Evolutionary conservation across 2,888 invertebrate genomes (phyloP), one percentile per base, ranked within the genome.

Genomic region (Noctua comes): DNA sequence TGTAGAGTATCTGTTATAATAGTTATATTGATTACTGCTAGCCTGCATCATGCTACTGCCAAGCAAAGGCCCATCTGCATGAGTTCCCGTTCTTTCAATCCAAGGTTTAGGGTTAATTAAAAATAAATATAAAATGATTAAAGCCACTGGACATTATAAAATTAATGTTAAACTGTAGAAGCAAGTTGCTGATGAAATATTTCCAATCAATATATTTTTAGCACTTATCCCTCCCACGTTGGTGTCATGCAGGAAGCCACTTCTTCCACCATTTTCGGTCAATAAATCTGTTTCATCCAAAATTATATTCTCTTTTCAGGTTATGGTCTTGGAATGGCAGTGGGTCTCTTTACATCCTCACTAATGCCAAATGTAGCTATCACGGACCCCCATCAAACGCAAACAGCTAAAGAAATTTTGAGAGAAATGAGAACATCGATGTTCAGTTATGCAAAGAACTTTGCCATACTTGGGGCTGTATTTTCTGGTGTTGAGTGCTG

Each of bases 291-390:
- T 21, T n/a, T 27, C 21, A 71, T 11, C 1, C 16, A 71, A 31
- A 18, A 24, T 4, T 43, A 43, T 36, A 13, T 57, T 68, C 11
- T 62, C 16, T 70, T 90, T 91, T 76, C 92, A 99, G 99, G 99
- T 69, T 99, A 98, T 96, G 99, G 98, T 62, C 97, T 99, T 85
- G 99, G 99, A 73, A 99, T 98, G 77, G 99, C 98, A 0, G 98
- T 99, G 88, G 99, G 99, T 88, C 96, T 99, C 43, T 99, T 99
- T 94, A 99, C 99, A 64, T 99, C 99, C 0, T 99, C 99, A 76
- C 98, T 99, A 13, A 99, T 99, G 96, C 99, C 99, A 18, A 98
- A 98, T 90, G 97, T 98, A 82, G 97, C 98, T 1, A 97, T 98
- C 83, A 97, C 98, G 5, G 97, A 97, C 73, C 96, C 97, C 65